Base-by-base conservation (phyloP, 2,113 vertebrate species). In the Irena cyanogastra region DNA sequence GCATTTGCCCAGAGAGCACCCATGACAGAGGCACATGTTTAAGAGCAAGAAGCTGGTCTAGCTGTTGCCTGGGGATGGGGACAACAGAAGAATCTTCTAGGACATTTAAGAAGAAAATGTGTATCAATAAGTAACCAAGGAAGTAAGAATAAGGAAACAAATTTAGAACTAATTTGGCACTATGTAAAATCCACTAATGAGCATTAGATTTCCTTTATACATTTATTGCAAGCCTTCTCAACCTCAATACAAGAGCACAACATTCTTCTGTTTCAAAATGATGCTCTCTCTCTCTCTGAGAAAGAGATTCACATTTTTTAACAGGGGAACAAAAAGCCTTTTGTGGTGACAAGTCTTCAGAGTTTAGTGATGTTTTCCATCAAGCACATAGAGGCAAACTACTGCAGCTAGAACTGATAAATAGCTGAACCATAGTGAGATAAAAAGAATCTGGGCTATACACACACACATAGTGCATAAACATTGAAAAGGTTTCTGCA, bases 381-480 rank as follows among this genome's bases (percentile, higher is more conserved):
- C 42, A 60, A 49, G 63, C 41, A 88, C 54, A 80, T 2, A 81
- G 76, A 86, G 30, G 74, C 74, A 85, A 87, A 83, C 63, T 41
- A 39, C 49, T 71, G 60, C 89, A 86, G 71, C 60, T 45, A 74
- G 33, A 83, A 91, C 31, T 54, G 82, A 76, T 87, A 50, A 72
- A 91, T 0, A 85, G 85, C 71, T 65, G 45, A 83, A 65, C 50
- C 1, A 4, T 1, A 53, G 39, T 9, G 33, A 88, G 54, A 74
- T 27, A 60, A 56, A 77, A 75, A 80, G 9, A 54, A 76, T 20
- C 3, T 3, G 52, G 30, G 42, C 47, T 66, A 37, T 5, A 50
- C 0, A 19, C 7, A 64, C 30, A 41, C 10, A 37, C 35, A 37
- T 1, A 1, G 30, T 42, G 71, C 6, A 0, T 5, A n/a, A 76